Evolutionary conservation across 2,888 invertebrate species (phyloP).

Genomic region (Cremastinae sp.): DNA sequence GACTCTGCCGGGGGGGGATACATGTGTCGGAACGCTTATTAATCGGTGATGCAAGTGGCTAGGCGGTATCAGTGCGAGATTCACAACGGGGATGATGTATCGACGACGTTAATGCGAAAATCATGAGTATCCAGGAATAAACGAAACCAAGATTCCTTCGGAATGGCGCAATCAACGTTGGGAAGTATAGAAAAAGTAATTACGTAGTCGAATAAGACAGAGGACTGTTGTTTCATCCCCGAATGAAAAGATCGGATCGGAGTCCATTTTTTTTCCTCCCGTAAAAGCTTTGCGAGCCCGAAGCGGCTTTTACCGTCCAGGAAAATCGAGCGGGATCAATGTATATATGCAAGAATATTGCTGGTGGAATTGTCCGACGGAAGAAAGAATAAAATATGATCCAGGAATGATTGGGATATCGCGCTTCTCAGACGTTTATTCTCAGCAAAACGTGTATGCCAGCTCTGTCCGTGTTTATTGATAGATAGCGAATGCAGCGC

Average conservation of each 20-base stretch:
- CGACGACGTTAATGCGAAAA: constrained; percentile 61
- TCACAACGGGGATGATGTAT: constrained; percentile 56
- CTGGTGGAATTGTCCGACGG: constrained; percentile 17
- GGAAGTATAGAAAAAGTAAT: constrained; percentile 55
- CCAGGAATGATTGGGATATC: constrained; percentile 66
- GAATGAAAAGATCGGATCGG: constrained; percentile 3
- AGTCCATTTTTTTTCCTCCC: constrained; percentile 14
- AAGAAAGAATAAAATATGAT: constrained; percentile 67
- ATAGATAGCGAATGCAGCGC: constrained; percentile 62
- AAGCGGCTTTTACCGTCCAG: background rate
- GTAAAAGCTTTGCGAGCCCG: background rate
- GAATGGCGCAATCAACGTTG: constrained; percentile 56
- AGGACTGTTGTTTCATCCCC: constrained; percentile 42
- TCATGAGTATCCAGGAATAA: constrained; percentile 49
- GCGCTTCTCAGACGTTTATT: constrained; percentile 58
- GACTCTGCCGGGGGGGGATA: constrained; percentile 20
- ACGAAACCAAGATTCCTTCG: constrained; percentile 47
- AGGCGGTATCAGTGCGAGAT: constrained; percentile 2
- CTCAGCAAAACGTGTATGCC: no score
- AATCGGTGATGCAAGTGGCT: constrained; percentile 45
- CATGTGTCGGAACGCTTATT: constrained; percentile 46
- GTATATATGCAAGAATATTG: background rate
- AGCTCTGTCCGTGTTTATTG: constrained; percentile 61
- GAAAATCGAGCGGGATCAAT: constrained; percentile 10
- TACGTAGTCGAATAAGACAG: constrained; percentile 51